phyloP scores from a whole-genome alignment of 2,113 vertebrate genomes.

The Gobiocypris rarus region DNA sequence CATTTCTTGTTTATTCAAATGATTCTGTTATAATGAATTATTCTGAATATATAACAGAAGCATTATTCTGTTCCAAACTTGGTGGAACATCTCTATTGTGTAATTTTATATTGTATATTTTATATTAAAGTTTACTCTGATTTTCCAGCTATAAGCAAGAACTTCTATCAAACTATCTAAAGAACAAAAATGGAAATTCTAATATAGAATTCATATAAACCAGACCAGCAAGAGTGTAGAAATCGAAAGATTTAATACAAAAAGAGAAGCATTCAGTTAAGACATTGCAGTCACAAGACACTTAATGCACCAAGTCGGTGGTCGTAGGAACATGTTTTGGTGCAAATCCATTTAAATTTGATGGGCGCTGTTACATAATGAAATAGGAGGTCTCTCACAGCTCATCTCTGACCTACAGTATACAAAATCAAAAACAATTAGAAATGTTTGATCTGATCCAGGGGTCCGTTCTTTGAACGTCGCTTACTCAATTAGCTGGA shows the following conservation, averaged over 20 bases:
- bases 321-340: background rate
- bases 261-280: conserved; percentile 34
- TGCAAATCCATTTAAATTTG: background rate
- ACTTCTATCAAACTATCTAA: background rate
- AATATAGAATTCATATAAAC: background rate
- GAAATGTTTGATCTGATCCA: background rate
- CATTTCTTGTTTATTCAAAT: background rate
- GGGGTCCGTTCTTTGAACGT: too few relatives aligned
- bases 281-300: conserved; percentile 1
- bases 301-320: background rate
- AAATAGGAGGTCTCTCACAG: conserved; percentile 31
- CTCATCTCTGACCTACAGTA: conserved; percentile 53
- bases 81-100: background rate
- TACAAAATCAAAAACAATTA: conserved; percentile 3
- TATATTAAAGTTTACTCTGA: background rate
- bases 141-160: background rate
- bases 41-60: background rate
- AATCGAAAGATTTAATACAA: conserved; percentile 41
- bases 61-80: background rate
- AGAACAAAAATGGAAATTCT: background rate
- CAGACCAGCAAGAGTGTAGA: background rate
- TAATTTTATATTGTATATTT: background rate
- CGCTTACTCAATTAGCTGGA: too few relatives aligned
- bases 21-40: background rate
- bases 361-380: background rate